These are phyloP conservation scores for Diloba caeruleocephala DNA, from an alignment of 2,888 invertebrate species.

Conservation along the genomic window DNA sequence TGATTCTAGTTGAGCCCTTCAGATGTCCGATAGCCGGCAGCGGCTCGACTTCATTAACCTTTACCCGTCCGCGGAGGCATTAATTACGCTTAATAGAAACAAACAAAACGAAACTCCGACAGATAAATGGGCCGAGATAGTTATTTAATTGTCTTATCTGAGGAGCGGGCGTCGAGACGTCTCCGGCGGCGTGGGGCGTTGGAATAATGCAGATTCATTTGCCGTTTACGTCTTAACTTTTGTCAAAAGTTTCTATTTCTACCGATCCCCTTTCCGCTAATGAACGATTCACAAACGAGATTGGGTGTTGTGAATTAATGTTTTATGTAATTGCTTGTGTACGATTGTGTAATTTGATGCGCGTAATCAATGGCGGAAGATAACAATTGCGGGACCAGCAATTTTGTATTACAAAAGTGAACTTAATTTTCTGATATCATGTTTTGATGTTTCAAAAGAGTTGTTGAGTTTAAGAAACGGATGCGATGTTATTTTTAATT, in stretches of 20 bases:
- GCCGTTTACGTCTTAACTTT: slow-evolving; percentile 82
- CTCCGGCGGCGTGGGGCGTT: slow-evolving; percentile 51
- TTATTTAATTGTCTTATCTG: slow-evolving; percentile 85
- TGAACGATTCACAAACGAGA: slow-evolving; percentile 81
- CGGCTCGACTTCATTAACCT: slow-evolving; percentile 80
- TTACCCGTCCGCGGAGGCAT: slow-evolving; percentile 74
- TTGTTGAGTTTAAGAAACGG: no score
- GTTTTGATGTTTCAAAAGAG: no score
- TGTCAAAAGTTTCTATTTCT: slow-evolving; percentile 78
- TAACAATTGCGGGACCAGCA: slow-evolving; percentile 34
- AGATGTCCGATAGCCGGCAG: slow-evolving; percentile 76
- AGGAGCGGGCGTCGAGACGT: slow-evolving; percentile 63
- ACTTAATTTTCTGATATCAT: background rate
- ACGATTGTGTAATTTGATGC: slow-evolving; percentile 67
- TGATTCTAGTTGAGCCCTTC: slow-evolving; percentile 58
- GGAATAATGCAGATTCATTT: slow-evolving; percentile 82
- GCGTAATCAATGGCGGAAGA: slow-evolving; percentile 54
- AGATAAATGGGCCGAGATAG: slow-evolving; percentile 84
- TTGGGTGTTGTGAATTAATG: slow-evolving; percentile 78
- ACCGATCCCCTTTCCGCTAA: slow-evolving; percentile 74
- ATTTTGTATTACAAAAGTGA: slow-evolving; percentile 9
- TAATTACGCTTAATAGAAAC: slow-evolving; percentile 86
- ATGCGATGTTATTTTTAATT: no score
- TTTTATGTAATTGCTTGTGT: slow-evolving; percentile 79
- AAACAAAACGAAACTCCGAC: slow-evolving; percentile 82